Base-by-base conservation (phyloP, 1,140 invertebrate species). In the Orius laevigatus region DNA sequence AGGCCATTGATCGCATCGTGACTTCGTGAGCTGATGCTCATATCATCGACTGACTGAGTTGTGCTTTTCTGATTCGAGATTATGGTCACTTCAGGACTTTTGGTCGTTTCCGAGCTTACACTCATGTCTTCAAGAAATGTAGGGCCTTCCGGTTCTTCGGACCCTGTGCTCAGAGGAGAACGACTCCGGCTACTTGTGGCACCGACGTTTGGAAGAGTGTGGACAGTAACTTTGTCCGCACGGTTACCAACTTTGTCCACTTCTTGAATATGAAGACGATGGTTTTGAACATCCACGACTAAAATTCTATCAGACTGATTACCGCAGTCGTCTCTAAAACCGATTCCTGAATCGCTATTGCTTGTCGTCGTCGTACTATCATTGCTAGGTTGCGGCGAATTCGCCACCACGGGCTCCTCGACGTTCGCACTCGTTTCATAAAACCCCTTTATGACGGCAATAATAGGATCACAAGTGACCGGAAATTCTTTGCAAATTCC, bases 321-420 rank as follows among this genome's bases (percentile, higher is more conserved):
- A 34, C 77, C 73, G 59, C 78, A 81, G 53, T 94, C 85, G 58
- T 90, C 87, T 53, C 84, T 76, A 58, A 91, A 91, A 0, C 90
- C 89, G 48, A 94, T 90, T 0, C 90, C 90, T 12, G 89, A 94
- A 64, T 95, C 91, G 56, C 86, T 91, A 61, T 94, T 95, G 53
- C 86, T 91, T 12, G 81, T 86, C 1, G 81, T 87, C 11, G 84
- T 78, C 53, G 78, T 77, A 63, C 84, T 79, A 48, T 81, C 73
- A 60, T 79, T 78, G 60, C 81, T 87, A 0, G 84, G 84, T 53
- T 87, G 84, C 1, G 84, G 83, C 1, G 81, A 84, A 54, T 84
- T 79, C 0, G 81, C 74, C 2, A 73, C 52, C 5, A 65, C 41
- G 18, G 59, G 59, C 38, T 60, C 54, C 44, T 57, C 56, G 33